Evolutionary conservation across 2,888 invertebrate species (phyloP), one percentile per base, ranked within the genome.

Genomic region (Onchidella celtica): DNA sequence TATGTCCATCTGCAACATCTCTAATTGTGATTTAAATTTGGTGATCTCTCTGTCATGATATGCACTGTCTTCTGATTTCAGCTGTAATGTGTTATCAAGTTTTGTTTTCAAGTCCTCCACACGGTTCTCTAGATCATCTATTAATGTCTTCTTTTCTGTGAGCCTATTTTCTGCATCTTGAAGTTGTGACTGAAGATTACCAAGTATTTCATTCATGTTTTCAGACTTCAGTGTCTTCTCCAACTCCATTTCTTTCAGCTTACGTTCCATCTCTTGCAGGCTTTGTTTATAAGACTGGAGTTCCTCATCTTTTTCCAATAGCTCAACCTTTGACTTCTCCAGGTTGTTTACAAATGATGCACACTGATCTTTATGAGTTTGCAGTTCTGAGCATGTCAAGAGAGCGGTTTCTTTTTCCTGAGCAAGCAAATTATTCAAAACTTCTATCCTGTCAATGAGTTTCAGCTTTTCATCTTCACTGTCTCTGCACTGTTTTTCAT

Each of bases 91-190:
- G 14, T 63, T n/a, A 6, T 14, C 21, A 9, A 76, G 32, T 32
- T 66, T 47, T 24, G 29, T 14, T 63, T 11, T 65, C 63, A 76
- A 24, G 17, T 55, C 34, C 24, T 40, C 55, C 40, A 4, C 17
- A 4, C 14, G 9, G 24, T 11, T 47, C n/a, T 66, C 76, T 32
- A 76, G n/a, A 3, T 76, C 66, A n/a, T 29, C 63, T 21, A 17
- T 32, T 27, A 47, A 32, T 21, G 32, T 4, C n/a, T 1, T 17
- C 63, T 47, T 65, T 24, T 47, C 17, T 4, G 1, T 32, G n/a
- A 76, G 59, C 34, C n/a, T 36, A 34, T 86, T 83, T 27, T 29
- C 29, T 34, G 80, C 78, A 27, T 84, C 32, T 17, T 69, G 11
- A 21, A 69, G 17, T n/a, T 34, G 6, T n/a, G 3, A 17, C 14